These are phyloP conservation scores for Lasioglossum villosulum DNA, from an alignment of 2,888 invertebrate genomes.

Conservation along the genomic window DNA sequence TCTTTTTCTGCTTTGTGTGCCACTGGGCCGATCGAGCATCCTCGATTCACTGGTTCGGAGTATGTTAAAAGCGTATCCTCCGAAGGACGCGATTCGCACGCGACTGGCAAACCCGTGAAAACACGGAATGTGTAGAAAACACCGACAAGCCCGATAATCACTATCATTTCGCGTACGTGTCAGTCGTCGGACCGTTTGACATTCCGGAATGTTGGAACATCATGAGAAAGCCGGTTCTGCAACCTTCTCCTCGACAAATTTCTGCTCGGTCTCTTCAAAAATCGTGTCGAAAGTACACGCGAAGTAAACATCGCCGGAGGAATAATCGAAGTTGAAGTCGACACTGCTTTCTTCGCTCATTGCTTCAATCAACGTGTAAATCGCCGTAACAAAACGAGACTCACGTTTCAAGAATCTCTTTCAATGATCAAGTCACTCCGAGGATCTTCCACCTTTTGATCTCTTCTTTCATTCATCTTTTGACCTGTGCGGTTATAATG, in stretches of 20 bases:
- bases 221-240: neutral
- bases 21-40: conserved; percentile 82
- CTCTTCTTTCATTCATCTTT: neutral
- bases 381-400: neutral
- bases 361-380: neutral
- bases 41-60: conserved; percentile 70
- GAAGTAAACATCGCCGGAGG: neutral
- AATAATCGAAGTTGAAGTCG: neutral
- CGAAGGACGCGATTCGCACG: conserved; percentile 52
- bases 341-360: neutral
- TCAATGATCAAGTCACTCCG: neutral
- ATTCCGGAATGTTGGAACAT: neutral
- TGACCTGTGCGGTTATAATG: neutral
- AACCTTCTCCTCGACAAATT: neutral
- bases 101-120: neutral
- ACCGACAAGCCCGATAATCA: neutral
- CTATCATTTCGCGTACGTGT: neutral
- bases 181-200: neutral
- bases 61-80: conserved; percentile 43
- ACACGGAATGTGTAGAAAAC: conserved; percentile 4
- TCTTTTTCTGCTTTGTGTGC: conserved; percentile 81
- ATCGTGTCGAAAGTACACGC: neutral
- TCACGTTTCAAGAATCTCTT: neutral
- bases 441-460: neutral
- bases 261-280: neutral